Base-by-base conservation (phyloP, 30 jellyfish, hydroid and myxozoan genomes). In the Mastigias papua region DNA sequence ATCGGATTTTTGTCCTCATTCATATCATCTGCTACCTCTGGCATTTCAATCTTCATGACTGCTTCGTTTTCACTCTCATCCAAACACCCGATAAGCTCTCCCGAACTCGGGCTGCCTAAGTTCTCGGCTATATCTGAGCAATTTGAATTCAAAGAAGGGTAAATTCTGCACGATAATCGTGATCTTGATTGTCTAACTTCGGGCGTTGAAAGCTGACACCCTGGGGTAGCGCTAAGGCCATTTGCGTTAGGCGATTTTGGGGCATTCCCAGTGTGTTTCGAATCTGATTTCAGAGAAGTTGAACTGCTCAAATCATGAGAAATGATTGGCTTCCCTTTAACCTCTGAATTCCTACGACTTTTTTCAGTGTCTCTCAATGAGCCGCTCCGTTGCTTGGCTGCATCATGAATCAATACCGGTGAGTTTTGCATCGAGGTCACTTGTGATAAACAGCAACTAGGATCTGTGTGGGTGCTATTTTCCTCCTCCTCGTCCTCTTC, bases 171-270 rank as follows among this genome's bases (percentile, higher is more conserved):
- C 0, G 86, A 27, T 72, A 73, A 51, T 27, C 94, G 69, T 28
- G 94, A 85, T 16, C 66, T 60, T 23, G 94, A 85, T 19, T 75
- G 88, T 60, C 88, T 60, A 20, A 85, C 76, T 17, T 25, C 48
- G 1, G 94, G 88, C 48, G 73, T 67, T 17, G 22, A n/a, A 48
- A 61, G 94, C 34, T 79, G 60, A 48, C 88, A 48, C 27, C 58
- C 49, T 62, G 94, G 61, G 16, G 64, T 87, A 31, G 22, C 3
- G 23, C 42, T 11, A 48, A 21, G 2, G 22, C 77, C 22, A 11
- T 35, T 16, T 46, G 60, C 60, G 8, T 46, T 6, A n/a, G n/a
- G n/a, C n/a, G n/a, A n/a, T n/a, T n/a, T n/a, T n/a, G n/a, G n/a
- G n/a, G n/a, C n/a, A n/a, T n/a, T n/a, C n/a, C n/a, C n/a, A n/a